phyloP scores from a whole-genome alignment of 2,888 invertebrate species.

The Tethea ocularis region DNA sequence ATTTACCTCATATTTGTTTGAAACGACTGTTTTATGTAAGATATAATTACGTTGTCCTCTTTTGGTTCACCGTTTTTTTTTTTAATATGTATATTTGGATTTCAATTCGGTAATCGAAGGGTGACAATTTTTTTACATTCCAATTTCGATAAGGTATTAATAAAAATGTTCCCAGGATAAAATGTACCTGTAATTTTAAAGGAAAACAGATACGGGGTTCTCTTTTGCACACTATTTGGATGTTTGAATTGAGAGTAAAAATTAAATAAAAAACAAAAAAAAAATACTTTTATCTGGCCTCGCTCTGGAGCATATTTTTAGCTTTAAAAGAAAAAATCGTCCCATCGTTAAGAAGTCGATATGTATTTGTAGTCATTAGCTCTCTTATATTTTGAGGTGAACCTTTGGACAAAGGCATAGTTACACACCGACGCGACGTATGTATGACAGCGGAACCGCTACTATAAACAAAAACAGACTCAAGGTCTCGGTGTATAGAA shows the following conservation, averaged over 20 bases:
- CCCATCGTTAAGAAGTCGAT: slow-evolving; percentile 74
- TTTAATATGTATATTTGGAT: slow-evolving; percentile 20
- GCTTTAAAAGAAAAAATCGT: slow-evolving; percentile 74
- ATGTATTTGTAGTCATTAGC: slow-evolving; percentile 67
- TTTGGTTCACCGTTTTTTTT: slow-evolving; percentile 38
- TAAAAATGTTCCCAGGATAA: slow-evolving; percentile 31
- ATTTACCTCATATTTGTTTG: slow-evolving; percentile 65
- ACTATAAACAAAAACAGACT: too few relatives aligned
- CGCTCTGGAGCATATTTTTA: slow-evolving; percentile 43
- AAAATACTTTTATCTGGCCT: slow-evolving; percentile 22
- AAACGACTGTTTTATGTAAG: slow-evolving; percentile 63
- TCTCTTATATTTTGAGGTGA: slow-evolving; percentile 51
- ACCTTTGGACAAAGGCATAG: slow-evolving; percentile 21
- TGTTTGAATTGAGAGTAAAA: too few relatives aligned
- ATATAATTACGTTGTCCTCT: slow-evolving; percentile 40
- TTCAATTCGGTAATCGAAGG: slow-evolving; percentile 11
- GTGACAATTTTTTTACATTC: slow-evolving; percentile 29
- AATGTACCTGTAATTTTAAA: background rate
- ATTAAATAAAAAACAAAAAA: background rate
- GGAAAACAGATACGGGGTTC: background rate
- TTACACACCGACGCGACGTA: slow-evolving; percentile 16
- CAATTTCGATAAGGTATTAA: slow-evolving; percentile 40
- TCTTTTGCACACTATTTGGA: background rate
- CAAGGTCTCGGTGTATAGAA: too few relatives aligned
- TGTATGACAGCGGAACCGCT: slow-evolving; percentile 14